phyloP scores from a whole-genome alignment of 2,888 invertebrate species.

The Candidula unifasciata region DNA sequence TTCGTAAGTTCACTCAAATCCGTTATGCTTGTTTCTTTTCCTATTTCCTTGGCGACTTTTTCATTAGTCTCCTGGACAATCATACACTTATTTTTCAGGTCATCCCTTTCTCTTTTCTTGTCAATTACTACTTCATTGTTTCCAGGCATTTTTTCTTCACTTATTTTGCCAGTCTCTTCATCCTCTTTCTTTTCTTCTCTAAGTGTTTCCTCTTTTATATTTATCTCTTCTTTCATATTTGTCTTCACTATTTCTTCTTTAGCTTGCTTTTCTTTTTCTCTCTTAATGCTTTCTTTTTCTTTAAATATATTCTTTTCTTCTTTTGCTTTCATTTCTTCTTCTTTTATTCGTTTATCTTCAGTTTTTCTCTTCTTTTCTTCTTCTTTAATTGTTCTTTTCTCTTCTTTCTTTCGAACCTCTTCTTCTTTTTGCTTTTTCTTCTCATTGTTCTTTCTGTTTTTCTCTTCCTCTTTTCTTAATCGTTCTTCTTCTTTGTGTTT shows the following conservation, averaged over 20 bases:
- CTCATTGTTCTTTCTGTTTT: constrained; percentile 23
- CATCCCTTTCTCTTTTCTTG: too few relatives aligned
- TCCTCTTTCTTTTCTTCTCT: not conserved
- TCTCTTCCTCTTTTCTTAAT: constrained; percentile 14
- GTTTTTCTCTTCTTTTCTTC: constrained; percentile 29
- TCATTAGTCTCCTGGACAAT: constrained; percentile 9
- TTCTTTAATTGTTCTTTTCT: constrained; percentile 22
- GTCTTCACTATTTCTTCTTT: not conserved
- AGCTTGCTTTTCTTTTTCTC: constrained; percentile 23
- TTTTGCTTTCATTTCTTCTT: constrained; percentile 6
- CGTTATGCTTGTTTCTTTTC: not conserved
- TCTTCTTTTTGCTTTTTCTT: constrained; percentile 27
- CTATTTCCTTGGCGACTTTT: not conserved
- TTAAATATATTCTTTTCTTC: not conserved
- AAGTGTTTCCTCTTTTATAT: constrained; percentile 7
- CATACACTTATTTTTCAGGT: not conserved
- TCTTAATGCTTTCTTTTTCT: not conserved
- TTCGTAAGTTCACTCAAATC: not conserved
- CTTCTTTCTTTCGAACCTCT: constrained; percentile 32
- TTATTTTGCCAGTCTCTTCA: not conserved
- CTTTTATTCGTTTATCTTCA: not conserved
- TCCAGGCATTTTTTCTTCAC: too few relatives aligned
- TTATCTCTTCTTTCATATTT: not conserved
- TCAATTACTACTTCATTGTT: too few relatives aligned
- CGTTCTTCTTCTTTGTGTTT: constrained; percentile 11